These are phyloP conservation scores for Ceratitis capitata DNA, from an alignment of 1,140 invertebrate species.

Conservation along the genomic window DNA sequence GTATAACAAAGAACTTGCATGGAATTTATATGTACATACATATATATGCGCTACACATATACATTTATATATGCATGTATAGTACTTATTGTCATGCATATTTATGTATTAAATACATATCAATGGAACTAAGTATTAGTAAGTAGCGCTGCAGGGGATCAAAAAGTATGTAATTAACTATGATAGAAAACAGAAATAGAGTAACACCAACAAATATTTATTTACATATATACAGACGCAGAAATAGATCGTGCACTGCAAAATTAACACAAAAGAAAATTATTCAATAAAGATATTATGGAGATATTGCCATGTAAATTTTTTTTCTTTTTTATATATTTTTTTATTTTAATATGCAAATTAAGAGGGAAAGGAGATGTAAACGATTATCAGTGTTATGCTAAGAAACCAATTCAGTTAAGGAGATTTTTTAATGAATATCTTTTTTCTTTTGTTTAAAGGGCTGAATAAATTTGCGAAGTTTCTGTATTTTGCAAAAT, in stretches of 20 bases:
- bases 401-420: too few species aligned
- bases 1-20: conserved; percentile 17
- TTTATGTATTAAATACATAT: not conserved
- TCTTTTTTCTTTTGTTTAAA: too few species aligned
- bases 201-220: not conserved
- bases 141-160: not conserved
- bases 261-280: not conserved
- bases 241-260: not conserved
- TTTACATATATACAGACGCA: not conserved
- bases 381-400: too few species aligned
- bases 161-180: not conserved
- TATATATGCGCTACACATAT: too few species aligned
- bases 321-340: not conserved
- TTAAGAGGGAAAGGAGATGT: too few species aligned
- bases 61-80: not conserved
- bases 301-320: not conserved
- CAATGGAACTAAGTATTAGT: not conserved
- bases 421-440: too few species aligned
- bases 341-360: not conserved
- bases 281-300: not conserved
- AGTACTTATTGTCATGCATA: not conserved
- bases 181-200: not conserved
- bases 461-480: too few species aligned
- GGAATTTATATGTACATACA: not conserved
- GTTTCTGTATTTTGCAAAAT: too few species aligned